Conservation (phyloP, 1,140 invertebrate species). For the Drosophila arawakana region DNA sequence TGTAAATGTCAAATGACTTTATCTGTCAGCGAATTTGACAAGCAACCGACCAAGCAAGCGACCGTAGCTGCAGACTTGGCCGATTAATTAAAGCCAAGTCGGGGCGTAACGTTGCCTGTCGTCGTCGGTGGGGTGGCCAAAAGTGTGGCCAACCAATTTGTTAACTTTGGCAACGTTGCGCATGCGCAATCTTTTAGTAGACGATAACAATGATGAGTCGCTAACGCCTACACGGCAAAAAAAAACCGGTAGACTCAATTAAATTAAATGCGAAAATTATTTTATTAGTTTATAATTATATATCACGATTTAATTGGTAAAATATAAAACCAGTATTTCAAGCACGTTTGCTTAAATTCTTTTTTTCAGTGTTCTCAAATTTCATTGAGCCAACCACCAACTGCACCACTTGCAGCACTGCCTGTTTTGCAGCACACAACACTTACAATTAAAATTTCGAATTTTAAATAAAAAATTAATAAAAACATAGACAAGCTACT, state of each 20-base stretch:
- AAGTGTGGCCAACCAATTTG: slow-evolving; percentile 53
- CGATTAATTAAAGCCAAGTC: slow-evolving; percentile 68
- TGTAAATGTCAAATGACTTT: slow-evolving; percentile 83
- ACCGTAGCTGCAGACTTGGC: slow-evolving; percentile 21
- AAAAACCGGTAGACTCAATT: no score
- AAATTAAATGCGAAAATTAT: no score
- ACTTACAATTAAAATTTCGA: slow-evolving; percentile 66
- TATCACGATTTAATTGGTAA: no score
- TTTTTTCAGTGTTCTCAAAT: neutral
- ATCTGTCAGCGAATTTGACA: slow-evolving; percentile 80
- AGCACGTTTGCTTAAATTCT: no score
- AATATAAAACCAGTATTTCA: no score
- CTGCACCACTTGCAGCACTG: slow-evolving; percentile 10
- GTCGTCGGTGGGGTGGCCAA: slow-evolving; percentile 33
- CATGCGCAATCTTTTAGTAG: slow-evolving; percentile 32
- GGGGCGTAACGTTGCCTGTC: slow-evolving; percentile 57
- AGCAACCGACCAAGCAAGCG: slow-evolving; percentile 31
- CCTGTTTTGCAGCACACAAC: slow-evolving; percentile 66
- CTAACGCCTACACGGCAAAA: neutral
- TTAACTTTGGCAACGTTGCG: slow-evolving; percentile 55
- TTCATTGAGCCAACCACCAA: slow-evolving; percentile 6
- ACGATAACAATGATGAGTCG: slow-evolving; percentile 50
- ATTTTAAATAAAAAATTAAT: slow-evolving; percentile 56
- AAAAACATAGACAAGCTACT: slow-evolving; percentile 33
- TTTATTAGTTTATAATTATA: no score